Evolutionary conservation across 2,797 vertebrate species (phyloP), one percentile per base, ranked within the genome.

Genomic region (Adrianichthys oophorus): DNA sequence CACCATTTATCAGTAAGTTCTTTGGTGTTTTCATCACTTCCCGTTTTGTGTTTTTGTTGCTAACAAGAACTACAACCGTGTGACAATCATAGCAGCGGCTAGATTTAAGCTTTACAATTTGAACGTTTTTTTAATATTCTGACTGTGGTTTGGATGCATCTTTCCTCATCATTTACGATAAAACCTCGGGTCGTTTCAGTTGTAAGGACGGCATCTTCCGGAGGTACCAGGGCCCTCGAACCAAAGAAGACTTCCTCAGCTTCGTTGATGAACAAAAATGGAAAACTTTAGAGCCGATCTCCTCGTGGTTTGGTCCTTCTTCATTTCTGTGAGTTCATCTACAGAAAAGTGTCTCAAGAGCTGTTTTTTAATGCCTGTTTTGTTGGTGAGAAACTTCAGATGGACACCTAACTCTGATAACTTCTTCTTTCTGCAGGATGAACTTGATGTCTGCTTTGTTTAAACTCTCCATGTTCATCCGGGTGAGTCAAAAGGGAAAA

Each of bases 1-100:
- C 41, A 96, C 95, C 15, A 96, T 98, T 70, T 99, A 98, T 74
- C 97, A 98, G 96, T 99, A 87, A 95, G 96, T 95, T 71, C 46
- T 51, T 14, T 3, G 2, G 7, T 48, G 16, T 53, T 60, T 62
- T 21, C 40, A 24, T 29, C 7, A 29, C 7, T n/a, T 50, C 7
- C 37, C 8, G 18, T 18, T 15, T 16, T 37, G 43, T 43, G 17
- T 45, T 26, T 10, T 15, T 2, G 23, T 6, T 15, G 41, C 41
- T 29, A 41, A 42, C n/a, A 14, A 18, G n/a, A 14, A 18, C 26
- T 3, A 3, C 19, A 21, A 21, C 19, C 19, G 19, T 21, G 19
- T 21, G 19, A 21, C 19, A 21, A 21, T 21, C 19, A 21, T 21
- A 21, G 19, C 19, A 21, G 19, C 41, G 16, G 15, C 41, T 13